phyloP scores from a whole-genome alignment of 2,797 vertebrate species.

The Alfaro cultratus region DNA sequence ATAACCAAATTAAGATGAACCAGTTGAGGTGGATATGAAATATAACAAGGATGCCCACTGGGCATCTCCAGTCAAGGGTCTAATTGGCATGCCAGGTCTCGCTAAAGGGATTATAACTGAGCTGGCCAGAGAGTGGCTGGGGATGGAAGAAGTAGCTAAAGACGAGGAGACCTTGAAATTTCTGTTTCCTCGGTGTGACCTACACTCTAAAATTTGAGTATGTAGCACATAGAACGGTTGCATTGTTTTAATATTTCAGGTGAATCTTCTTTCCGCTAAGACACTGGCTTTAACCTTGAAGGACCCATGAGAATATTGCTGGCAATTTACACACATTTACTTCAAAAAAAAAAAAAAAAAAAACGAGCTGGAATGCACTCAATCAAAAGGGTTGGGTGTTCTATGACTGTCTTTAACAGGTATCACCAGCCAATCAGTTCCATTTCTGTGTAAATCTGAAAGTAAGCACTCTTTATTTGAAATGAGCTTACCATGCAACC shows the following conservation, averaged over 20 bases:
- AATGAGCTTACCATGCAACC: conserved; percentile 90
- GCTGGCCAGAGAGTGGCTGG: neutral
- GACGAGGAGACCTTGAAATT: neutral
- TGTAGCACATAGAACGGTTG: neutral
- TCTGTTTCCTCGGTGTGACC: neutral
- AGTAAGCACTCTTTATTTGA: neutral
- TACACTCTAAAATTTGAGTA: neutral
- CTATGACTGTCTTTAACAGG: neutral
- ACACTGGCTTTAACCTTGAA: neutral
- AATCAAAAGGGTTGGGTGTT: neutral
- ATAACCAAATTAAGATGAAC: neutral
- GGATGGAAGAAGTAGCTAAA: neutral
- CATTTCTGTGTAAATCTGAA: neutral
- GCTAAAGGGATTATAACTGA: neutral
- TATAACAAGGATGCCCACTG: neutral
- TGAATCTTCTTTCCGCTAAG: neutral
- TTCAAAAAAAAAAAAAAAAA: neutral
- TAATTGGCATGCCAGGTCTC: neutral
- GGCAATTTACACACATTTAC: neutral
- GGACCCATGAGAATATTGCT: neutral
- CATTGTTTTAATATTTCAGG: neutral
- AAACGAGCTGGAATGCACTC: neutral
- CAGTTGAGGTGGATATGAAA: neutral
- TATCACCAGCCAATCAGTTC: neutral
- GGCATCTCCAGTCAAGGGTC: conserved; percentile 6